phyloP scores from a whole-genome alignment of 2,888 invertebrate species.

The Mythimna lalbum region DNA sequence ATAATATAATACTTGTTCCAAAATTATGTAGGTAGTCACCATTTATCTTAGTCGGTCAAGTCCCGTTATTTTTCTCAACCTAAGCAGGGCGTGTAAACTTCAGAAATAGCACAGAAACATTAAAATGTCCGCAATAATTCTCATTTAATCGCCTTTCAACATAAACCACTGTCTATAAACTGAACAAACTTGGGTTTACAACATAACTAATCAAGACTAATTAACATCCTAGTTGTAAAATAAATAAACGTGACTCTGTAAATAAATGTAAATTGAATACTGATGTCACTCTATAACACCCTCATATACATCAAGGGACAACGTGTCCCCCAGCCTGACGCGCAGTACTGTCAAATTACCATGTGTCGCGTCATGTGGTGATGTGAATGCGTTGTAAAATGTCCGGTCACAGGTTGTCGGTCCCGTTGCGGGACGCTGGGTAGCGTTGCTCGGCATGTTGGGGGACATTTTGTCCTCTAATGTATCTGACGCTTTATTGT shows the following conservation, averaged over 20 bases:
- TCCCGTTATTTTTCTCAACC: constrained; percentile 6
- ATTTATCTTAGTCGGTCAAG: not conserved
- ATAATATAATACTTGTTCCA: not conserved
- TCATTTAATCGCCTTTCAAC: constrained; percentile 27
- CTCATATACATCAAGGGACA: too few species aligned
- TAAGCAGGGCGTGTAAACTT: not conserved
- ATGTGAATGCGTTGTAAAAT: too few species aligned
- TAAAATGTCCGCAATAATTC: constrained; percentile 32
- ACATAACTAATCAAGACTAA: constrained; percentile 22
- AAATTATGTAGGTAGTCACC: not conserved
- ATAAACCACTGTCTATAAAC: constrained; percentile 18
- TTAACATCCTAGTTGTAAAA: constrained; percentile 14
- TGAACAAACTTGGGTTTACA: constrained; percentile 17
- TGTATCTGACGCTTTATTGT: too few species aligned
- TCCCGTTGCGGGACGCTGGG: too few species aligned
- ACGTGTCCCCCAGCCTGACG: too few species aligned
- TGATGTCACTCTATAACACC: not conserved
- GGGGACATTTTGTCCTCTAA: too few species aligned
- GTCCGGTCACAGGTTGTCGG: too few species aligned
- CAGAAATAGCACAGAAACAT: constrained; percentile 20
- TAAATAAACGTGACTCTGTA: constrained; percentile 4
- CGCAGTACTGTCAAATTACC: too few species aligned
- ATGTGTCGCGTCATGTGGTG: too few species aligned
- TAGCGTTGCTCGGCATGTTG: too few species aligned
- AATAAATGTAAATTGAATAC: not conserved